These are phyloP conservation scores for Ictinia mississippiensis DNA, from an alignment of 2,797 vertebrate genomes.

Conservation along the genomic window DNA sequence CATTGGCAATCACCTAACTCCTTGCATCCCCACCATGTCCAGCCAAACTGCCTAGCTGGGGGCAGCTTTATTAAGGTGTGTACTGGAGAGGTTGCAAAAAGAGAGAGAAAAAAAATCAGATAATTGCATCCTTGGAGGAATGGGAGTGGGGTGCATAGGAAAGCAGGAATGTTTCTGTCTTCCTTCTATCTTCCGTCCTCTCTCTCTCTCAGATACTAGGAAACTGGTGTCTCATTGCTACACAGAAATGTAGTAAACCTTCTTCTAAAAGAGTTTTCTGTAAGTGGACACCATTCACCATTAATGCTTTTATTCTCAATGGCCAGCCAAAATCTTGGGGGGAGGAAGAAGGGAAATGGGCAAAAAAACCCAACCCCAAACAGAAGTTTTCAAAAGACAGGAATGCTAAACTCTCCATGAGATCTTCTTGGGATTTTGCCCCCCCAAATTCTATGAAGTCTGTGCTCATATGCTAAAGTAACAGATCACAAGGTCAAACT, in stretches of 20 bases:
- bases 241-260: neutral
- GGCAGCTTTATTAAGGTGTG: neutral
- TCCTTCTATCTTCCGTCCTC: neutral
- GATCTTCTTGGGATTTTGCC: neutral
- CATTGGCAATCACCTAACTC: neutral
- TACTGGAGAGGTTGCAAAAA: neutral
- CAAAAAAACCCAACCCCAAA: rapidly evolving
- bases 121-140: neutral
- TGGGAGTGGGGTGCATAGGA: neutral
- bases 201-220: neutral
- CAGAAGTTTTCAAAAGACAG: neutral
- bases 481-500: neutral
- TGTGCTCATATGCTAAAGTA: neutral
- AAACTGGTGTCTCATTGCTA: neutral
- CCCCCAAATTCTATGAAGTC: neutral
- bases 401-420: neutral
- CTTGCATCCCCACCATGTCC: neutral
- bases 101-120: neutral
- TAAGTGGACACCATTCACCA: neutral
- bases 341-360: rapidly evolving
- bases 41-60: neutral
- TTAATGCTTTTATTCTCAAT: neutral
- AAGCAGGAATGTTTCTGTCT: neutral
- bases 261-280: neutral
- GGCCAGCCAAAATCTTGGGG: rapidly evolving